These are phyloP conservation scores for Clarias laeviceps DNA, from an alignment of 2,797 vertebrate genomes.

Conservation along the genomic window DNA sequence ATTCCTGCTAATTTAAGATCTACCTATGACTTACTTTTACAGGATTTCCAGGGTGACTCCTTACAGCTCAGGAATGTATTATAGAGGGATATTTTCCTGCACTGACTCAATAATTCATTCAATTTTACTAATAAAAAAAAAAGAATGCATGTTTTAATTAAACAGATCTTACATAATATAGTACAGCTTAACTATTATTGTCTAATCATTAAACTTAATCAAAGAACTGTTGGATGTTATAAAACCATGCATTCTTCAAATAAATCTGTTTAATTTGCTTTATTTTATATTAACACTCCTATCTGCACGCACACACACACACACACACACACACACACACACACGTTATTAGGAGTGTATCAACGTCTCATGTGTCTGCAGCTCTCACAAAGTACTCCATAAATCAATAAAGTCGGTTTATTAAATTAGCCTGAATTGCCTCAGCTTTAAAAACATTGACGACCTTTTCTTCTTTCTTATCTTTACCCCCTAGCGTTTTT, in stretches of 20 bases:
- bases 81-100: neutral
- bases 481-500: neutral
- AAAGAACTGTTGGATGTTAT: neutral
- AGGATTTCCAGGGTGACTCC: constrained; percentile 1
- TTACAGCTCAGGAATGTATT: constrained; percentile 4
- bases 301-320: neutral
- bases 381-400: neutral
- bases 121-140: neutral
- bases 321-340: neutral
- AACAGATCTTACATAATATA: neutral
- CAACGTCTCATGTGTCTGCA: neutral
- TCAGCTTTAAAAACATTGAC: neutral
- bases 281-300: neutral
- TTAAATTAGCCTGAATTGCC: neutral
- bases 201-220: neutral
- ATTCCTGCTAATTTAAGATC: neutral
- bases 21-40: neutral
- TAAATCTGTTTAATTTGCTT: neutral
- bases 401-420: neutral
- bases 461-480: constrained; percentile 9
- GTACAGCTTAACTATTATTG: neutral
- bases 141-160: too few species aligned
- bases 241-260: neutral
- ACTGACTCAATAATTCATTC: neutral
- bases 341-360: neutral